Evolutionary conservation across 1,140 invertebrate species (phyloP), one percentile per base, ranked within the genome.

Genomic region (Holotrichia oblita): DNA sequence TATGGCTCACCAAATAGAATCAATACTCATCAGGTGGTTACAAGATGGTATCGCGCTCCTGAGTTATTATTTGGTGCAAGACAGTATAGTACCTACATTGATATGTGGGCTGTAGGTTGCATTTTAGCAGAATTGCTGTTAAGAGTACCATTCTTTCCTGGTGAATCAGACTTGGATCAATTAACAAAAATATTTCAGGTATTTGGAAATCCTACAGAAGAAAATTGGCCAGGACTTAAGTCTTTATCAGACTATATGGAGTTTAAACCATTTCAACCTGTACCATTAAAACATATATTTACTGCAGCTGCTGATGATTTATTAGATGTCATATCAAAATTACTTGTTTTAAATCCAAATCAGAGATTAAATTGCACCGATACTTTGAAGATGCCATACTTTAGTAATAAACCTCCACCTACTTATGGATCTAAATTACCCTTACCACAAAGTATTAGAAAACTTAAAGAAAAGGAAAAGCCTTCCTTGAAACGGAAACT

Each of bases 1-100:
- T 99, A 93, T 90, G 98, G 98, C 3, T 99, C 98, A 0, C 99
- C 98, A 3, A 98, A 94, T 85, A 91, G 98, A 85, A 91, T 97
- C 83, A 99, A 99, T 85, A 99, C 98, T 12, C 97, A 99, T 92
- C 97, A 99, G 90, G 99, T 99, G 69, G 98, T 99, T 0, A 99
- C 98, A 10, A 90, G 95, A 81, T 97, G 95, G 95, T 96, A 97
- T 84, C 93, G 95, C 86, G 92, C 95, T 59, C 98, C 99, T 14
- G 99, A 99, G 87, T 88, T 99, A 10, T 89, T 99, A 12, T 99
- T 97, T 90, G 99, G 98, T 59, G 96, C 98, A 0, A 90, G 95
- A 72, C 94, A 96, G 85, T 99, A 99, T 89, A 95, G 96, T 8
- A 95, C 94, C 75, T 97, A 96, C 6, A 94, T 99, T n/a, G 99